These are phyloP conservation scores for Subanguina moxae DNA, from an alignment of 1,140 invertebrate species.

Conservation along the genomic window DNA sequence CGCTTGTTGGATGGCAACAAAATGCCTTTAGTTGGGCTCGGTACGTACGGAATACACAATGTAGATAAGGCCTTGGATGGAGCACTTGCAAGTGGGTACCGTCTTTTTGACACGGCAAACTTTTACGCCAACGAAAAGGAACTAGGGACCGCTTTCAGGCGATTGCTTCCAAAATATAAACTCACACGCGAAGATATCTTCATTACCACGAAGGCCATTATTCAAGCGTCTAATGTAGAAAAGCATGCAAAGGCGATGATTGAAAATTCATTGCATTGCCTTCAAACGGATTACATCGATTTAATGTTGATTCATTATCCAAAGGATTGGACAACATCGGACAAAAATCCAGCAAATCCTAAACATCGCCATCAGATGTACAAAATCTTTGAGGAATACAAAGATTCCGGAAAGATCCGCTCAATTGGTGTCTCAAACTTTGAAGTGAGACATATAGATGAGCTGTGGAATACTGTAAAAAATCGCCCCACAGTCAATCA, in stretches of 20 bases:
- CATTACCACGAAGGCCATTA: constrained; percentile 43
- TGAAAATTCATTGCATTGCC: constrained; percentile 13
- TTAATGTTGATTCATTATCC: constrained; percentile 42
- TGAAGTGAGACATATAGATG: constrained; percentile 69
- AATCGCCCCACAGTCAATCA: constrained; percentile 74
- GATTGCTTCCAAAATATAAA: constrained; percentile 39
- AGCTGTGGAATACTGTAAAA: constrained; percentile 66
- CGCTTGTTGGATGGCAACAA: constrained; percentile 28
- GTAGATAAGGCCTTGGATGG: constrained; percentile 42
- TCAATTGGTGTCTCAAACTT: constrained; percentile 82
- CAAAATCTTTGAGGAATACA: constrained; percentile 32
- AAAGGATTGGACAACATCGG: constrained; percentile 31
- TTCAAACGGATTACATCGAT: constrained; percentile 40
- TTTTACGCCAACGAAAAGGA: constrained; percentile 41
- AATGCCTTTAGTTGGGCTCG: constrained; percentile 44
- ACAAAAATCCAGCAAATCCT: constrained; percentile 34
- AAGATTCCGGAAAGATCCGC: constrained; percentile 62
- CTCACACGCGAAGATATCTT: constrained; percentile 46
- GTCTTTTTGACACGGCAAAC: constrained; percentile 46
- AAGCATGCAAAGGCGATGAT: constrained; percentile 21
- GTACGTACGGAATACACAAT: constrained; percentile 31
- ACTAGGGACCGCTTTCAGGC: constrained; percentile 42
- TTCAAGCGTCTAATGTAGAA: constrained; percentile 26
- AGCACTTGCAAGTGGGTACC: constrained; percentile 33
- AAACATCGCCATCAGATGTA: constrained; percentile 21